Evolutionary conservation across 1,140 invertebrate genomes (phyloP).

Genomic region (Cepaea nemoralis): DNA sequence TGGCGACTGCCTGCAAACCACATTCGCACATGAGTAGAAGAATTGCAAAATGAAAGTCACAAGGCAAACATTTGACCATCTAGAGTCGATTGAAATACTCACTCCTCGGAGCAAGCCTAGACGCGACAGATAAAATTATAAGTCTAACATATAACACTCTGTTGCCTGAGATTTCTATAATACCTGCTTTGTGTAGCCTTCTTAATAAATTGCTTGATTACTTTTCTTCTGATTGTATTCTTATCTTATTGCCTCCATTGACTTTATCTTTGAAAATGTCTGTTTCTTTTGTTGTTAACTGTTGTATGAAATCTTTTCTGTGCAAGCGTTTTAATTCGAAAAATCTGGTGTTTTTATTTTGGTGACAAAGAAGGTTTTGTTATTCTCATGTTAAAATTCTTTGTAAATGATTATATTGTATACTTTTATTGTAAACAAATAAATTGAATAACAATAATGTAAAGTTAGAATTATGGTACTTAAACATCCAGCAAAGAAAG

Average conservation of each 20-base stretch:
- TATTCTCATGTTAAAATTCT: background rate
- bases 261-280: too few relatives aligned
- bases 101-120: constrained; percentile 14
- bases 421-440: too few relatives aligned
- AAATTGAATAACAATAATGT: too few relatives aligned
- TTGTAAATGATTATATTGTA: background rate
- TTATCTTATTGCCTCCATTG: too few relatives aligned
- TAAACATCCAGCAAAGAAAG: too few relatives aligned
- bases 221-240: background rate
- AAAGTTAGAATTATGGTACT: too few relatives aligned
- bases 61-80: background rate
- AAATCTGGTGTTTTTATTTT: background rate
- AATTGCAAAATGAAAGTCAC: too few relatives aligned
- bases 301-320: background rate
- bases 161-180: background rate
- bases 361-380: background rate
- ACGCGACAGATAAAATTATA: background rate
- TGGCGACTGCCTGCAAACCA: background rate
- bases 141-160: background rate
- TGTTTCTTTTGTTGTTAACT: background rate
- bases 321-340: background rate
- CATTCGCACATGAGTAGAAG: background rate
- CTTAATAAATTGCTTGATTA: background rate
- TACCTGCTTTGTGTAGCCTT: background rate
- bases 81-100: constrained; percentile 14